phyloP scores from a whole-genome alignment of 2,113 vertebrate species.

The Passer domesticus region DNA sequence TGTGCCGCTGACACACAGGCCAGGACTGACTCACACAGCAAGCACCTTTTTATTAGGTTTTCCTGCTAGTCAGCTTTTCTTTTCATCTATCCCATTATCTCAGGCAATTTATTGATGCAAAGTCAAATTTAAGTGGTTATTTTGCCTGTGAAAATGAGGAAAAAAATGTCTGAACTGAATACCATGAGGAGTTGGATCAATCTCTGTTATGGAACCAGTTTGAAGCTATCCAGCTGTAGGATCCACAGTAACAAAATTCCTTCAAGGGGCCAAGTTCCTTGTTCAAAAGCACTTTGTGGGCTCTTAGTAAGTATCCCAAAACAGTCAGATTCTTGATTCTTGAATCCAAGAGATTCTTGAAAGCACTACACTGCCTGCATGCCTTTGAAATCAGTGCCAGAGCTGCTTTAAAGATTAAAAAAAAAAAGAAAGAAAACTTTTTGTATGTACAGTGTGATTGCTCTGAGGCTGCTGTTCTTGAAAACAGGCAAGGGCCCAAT shows the following conservation, averaged over 20 bases:
- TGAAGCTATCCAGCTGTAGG: neutral
- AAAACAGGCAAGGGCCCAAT: neutral
- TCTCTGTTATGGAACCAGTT: neutral
- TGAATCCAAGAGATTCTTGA: neutral
- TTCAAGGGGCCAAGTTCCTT: neutral
- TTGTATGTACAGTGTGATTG: neutral
- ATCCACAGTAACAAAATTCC: neutral
- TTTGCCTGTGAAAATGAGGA: slow-evolving; percentile 1
- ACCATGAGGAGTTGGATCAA: neutral
- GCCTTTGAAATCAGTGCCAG: neutral
- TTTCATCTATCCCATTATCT: slow-evolving; percentile 43
- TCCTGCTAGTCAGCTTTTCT: slow-evolving; percentile 44
- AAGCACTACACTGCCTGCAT: neutral
- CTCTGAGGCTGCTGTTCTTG: neutral
- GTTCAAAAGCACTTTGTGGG: neutral
- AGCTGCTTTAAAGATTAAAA: neutral
- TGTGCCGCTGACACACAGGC: slow-evolving; percentile 23
- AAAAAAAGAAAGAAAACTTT: neutral
- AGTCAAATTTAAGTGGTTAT: slow-evolving; percentile 33
- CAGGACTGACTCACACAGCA: slow-evolving; percentile 29
- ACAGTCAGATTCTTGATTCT: neutral
- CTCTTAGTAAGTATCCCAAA: neutral
- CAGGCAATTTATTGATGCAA: slow-evolving; percentile 29
- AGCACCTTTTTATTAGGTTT: slow-evolving; percentile 63
- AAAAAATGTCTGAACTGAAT: neutral